Percentiles rank a stretch among this genome's conserved stretches.
phyloP scores from a whole-genome alignment of 2,797 vertebrate genomes.

The Mycteria americana region DNA sequence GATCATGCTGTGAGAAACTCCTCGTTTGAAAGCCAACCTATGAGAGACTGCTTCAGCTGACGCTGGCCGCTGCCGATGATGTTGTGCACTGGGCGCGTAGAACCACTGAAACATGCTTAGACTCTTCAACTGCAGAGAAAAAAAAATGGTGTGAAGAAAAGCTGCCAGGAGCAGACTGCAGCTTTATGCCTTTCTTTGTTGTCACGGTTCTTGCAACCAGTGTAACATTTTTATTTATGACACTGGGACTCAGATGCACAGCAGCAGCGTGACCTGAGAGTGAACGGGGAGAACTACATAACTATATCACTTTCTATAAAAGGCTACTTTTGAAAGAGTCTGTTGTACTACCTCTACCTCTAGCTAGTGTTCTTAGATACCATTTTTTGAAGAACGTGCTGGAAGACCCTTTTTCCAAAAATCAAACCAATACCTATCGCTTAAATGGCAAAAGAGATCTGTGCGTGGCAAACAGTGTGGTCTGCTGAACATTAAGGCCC shows the following conservation, averaged over 20 bases:
- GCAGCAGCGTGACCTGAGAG: neutral
- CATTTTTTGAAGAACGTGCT: neutral
- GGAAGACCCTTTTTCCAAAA: neutral
- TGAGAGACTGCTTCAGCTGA: neutral
- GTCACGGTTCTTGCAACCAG: neutral
- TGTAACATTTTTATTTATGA: neutral
- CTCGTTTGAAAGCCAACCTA: neutral
- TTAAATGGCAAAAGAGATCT: neutral
- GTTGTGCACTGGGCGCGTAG: neutral
- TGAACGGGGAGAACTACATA: neutral
- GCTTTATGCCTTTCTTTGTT: neutral
- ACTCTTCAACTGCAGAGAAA: neutral
- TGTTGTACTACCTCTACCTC: neutral
- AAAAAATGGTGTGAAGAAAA: neutral
- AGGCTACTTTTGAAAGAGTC: neutral
- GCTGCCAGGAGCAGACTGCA: neutral
- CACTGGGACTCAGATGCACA: neutral
- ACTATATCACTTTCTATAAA: neutral
- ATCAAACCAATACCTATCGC: neutral
- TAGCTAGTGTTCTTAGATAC: neutral
- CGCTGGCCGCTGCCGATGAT: neutral
- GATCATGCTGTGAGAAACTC: neutral
- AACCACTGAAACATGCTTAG: neutral
- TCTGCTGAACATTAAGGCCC: neutral
- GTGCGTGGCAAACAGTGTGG: rapidly evolving